phyloP scores from a whole-genome alignment of 2,888 invertebrate genomes.

The Trachelus iudaicus region DNA sequence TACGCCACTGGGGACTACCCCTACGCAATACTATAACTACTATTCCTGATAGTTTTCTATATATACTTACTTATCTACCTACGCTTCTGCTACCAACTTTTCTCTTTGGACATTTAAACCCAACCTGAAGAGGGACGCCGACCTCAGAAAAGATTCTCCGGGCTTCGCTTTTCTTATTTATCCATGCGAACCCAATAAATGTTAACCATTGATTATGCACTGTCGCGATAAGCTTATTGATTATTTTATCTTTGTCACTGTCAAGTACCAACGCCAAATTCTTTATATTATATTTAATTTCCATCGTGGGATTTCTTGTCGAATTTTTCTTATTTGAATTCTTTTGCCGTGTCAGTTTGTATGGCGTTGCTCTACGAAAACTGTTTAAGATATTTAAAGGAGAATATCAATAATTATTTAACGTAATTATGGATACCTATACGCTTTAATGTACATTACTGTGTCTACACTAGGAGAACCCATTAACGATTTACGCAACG shows the following conservation, averaged over 20 bases:
- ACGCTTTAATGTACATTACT: background rate
- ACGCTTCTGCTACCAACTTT: background rate
- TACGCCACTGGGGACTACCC: slow-evolving; percentile 5
- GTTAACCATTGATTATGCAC: slow-evolving; percentile 40
- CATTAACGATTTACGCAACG: background rate
- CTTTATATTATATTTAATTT: background rate
- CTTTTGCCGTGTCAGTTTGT: background rate
- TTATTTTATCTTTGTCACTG: slow-evolving; percentile 7
- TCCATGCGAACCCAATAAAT: slow-evolving; percentile 18
- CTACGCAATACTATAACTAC: slow-evolving; percentile 6
- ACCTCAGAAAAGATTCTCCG: slow-evolving; percentile 3
- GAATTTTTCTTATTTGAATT: background rate
- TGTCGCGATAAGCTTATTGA: slow-evolving; percentile 38
- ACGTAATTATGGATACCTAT: background rate
- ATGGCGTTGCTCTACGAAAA: background rate
- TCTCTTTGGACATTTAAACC: background rate
- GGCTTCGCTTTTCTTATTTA: slow-evolving; percentile 24
- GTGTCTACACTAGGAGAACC: background rate
- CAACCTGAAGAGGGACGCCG: background rate
- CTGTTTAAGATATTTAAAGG: background rate
- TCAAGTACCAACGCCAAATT: slow-evolving; percentile 1
- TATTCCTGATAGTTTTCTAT: background rate
- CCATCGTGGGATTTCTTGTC: background rate
- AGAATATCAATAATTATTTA: background rate
- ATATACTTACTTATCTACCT: background rate